Evolutionary conservation across 2,888 invertebrate species (phyloP).

Genomic region (Frankliniella intonsa): DNA sequence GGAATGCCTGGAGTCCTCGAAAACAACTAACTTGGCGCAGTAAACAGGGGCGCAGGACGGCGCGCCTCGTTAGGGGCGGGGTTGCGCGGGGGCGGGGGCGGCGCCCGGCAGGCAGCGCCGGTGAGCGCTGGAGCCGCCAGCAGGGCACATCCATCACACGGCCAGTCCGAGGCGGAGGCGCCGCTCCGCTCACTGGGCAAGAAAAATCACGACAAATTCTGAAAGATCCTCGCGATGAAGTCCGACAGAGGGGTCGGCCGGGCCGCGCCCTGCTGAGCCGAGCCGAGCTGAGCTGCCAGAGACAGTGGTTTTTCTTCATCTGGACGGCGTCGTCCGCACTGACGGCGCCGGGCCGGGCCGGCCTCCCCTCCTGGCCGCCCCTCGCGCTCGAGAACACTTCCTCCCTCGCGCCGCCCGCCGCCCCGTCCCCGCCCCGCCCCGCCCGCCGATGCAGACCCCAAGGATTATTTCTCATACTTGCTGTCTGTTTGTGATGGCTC

Average conservation of each 20-base stretch:
- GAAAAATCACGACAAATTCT: slow-evolving; percentile 23
- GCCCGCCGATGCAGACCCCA: neutral
- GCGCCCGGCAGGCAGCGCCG: neutral
- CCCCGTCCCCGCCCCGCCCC: neutral
- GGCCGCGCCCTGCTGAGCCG: neutral
- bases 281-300: neutral
- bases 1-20: neutral
- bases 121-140: neutral
- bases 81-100: neutral
- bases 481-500: slow-evolving; percentile 22
- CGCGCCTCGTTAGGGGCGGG: neutral
- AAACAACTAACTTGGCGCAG: neutral
- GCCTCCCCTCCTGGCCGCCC: neutral
- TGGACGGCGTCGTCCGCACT: slow-evolving; percentile 3
- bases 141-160: neutral
- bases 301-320: slow-evolving; percentile 21
- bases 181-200: neutral
- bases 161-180: neutral
- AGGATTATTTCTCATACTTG: slow-evolving; percentile 26
- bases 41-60: neutral
- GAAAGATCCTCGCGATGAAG: slow-evolving; percentile 21
- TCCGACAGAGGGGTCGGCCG: neutral
- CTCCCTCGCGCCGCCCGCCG: neutral
- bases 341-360: neutral
- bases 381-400: neutral